Base-by-base conservation (phyloP, 1,140 invertebrate species). In the Ips nitidus region DNA sequence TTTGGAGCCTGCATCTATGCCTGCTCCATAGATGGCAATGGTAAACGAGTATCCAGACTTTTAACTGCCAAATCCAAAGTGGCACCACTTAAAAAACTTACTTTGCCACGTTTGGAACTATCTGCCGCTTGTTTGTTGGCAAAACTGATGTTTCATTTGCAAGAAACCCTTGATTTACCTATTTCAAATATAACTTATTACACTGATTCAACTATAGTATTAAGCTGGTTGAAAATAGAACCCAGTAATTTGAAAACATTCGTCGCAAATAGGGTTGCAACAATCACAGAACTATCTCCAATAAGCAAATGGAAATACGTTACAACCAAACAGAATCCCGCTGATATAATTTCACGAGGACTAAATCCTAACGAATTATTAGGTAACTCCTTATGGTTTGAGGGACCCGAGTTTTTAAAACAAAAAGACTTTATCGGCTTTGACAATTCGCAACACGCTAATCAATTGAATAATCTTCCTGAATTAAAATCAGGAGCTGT, bases 121-220 rank as follows among this genome's bases (percentile, higher is more conserved):
- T 77, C 66, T 39, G 82, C 75, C 22, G 80, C 81, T 1, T 7
- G 79, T 4, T 39, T 82, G 4, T 22, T 77, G 37, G 60, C 73
- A 8, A 45, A 74, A 70, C 59, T 78, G 38, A 58, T 74, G 4
- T 4, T 57, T 55, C 64, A 61, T 37, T 40, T 73, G n/a, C 43
- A 62, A 60, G 36, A 71, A 4, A 41, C 73, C 1, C 69, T 81
- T 39, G 57, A 74, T 37, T 56, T 78, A 8, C 58, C 71, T 3
- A 68, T 80, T 42, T 37, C 57, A 4, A 52, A 74, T 4, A 71
- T 75, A 1, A 75, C 69, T 47, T 80, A 76, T 66, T 82, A 80
- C 79, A 78, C 76, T 0, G 80, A 83, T 66, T 81, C 80, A 1
- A 82, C 77, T 0, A 76, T 82, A 0, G 78, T 81, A 2, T 62